These are phyloP conservation scores for Clostera curtula DNA, from an alignment of 2,888 invertebrate genomes.

Conservation along the genomic window DNA sequence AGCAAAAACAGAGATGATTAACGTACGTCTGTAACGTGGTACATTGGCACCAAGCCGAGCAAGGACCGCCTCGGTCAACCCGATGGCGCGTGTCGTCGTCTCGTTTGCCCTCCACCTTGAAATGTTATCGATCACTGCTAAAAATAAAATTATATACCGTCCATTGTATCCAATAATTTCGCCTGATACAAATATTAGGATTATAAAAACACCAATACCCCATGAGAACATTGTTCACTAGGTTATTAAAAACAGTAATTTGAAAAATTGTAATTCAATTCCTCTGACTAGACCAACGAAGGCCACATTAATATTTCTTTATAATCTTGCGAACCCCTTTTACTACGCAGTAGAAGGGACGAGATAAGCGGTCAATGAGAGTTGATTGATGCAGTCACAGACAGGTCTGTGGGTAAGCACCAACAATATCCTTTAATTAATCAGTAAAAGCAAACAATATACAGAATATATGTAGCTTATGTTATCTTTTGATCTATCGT, in stretches of 20 bases:
- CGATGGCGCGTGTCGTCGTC: conserved; percentile 29
- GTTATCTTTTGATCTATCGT: too few relatives aligned
- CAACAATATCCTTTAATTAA: too few relatives aligned
- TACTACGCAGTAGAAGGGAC: conserved; percentile 47
- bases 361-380: conserved; percentile 62
- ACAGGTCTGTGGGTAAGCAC: conserved; percentile 14
- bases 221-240: too few relatives aligned
- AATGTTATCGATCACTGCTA: conserved; percentile 24
- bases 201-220: too few relatives aligned
- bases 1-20: conserved; percentile 15
- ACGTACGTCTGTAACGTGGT: conserved; percentile 26
- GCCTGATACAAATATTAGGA: too few relatives aligned
- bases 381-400: conserved; percentile 14
- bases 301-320: conserved; percentile 8
- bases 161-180: too few relatives aligned
- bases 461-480: too few relatives aligned
- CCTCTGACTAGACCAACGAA: too few relatives aligned
- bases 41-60: conserved; percentile 32
- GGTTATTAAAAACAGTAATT: too few relatives aligned
- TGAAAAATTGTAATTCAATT: too few relatives aligned
- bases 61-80: conserved; percentile 35
- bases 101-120: conserved; percentile 35
- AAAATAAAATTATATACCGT: too few relatives aligned
- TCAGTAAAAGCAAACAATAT: too few relatives aligned
- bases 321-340: conserved; percentile 9